Percentiles rank a stretch among this genome's conserved stretches.
Conservation (phyloP, 2,888 invertebrate species). For the Tanytarsus gracilentus region DNA sequence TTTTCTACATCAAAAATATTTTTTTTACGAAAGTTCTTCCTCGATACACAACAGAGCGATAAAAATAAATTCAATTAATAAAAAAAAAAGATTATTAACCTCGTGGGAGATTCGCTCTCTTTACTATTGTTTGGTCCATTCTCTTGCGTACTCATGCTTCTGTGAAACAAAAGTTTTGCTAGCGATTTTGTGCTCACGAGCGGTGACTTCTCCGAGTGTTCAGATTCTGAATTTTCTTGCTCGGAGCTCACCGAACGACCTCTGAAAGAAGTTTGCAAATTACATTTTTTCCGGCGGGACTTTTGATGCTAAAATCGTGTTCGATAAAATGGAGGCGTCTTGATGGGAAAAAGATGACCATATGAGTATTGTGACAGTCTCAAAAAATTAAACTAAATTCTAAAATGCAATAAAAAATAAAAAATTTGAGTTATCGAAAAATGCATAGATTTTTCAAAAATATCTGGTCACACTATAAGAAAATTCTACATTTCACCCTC, state of each 20-base stretch:
- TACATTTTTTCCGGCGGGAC: too few relatives aligned
- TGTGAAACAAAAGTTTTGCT: slow-evolving; percentile 64
- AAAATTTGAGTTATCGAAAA: too few relatives aligned
- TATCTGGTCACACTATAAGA: not conserved
- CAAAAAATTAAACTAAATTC: too few relatives aligned
- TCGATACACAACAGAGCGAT: not conserved
- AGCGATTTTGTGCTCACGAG: slow-evolving; percentile 65
- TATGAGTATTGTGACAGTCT: too few relatives aligned
- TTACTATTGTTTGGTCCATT: slow-evolving; percentile 20
- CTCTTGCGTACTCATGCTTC: slow-evolving; percentile 43
- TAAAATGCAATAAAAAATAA: too few relatives aligned
- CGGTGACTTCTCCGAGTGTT: slow-evolving; percentile 53
- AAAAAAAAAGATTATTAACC: slow-evolving; percentile 35
- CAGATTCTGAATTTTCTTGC: slow-evolving; percentile 46
- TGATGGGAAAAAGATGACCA: too few relatives aligned
- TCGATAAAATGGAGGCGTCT: too few relatives aligned
- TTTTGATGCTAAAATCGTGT: too few relatives aligned
- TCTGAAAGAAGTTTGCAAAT: slow-evolving; percentile 36
- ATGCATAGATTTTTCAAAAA: too few relatives aligned
- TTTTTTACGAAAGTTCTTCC: too few relatives aligned
- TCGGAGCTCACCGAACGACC: slow-evolving; percentile 55
- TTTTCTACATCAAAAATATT: too few relatives aligned
- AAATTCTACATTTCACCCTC: not conserved
- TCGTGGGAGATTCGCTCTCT: slow-evolving; percentile 36
- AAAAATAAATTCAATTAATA: not conserved